Conservation (phyloP, 2,113 vertebrate species). For the Coptodon bakossiorum region DNA sequence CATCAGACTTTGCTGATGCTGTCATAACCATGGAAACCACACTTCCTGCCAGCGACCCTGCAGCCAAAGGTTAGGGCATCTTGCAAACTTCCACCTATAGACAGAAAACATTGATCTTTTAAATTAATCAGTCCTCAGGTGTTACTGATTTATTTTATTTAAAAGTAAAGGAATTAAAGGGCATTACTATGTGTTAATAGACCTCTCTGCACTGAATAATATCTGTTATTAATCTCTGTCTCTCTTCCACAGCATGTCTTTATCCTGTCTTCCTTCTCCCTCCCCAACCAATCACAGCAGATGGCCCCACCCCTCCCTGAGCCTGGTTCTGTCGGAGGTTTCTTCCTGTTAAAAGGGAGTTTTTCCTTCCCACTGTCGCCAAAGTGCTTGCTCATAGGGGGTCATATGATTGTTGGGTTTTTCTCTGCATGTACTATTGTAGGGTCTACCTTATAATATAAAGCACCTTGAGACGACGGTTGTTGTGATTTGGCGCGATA, state of each 20-base stretch:
- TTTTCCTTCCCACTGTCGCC: neutral
- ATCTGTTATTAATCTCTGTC: neutral
- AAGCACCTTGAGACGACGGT: neutral
- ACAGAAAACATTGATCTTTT: neutral
- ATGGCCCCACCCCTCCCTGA: neutral
- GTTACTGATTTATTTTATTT: neutral
- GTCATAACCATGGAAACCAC: constrained; percentile 60
- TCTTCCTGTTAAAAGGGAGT: neutral
- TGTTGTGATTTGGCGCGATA: neutral
- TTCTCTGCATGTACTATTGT: neutral
- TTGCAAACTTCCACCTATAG: constrained; percentile 32
- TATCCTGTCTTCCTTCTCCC: neutral
- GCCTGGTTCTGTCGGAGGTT: rapidly evolving
- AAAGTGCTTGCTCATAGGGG: neutral
- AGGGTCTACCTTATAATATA: neutral
- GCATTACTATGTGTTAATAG: neutral
- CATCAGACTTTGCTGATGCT: neutral
- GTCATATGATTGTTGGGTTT: neutral
- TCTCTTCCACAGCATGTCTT: neutral
- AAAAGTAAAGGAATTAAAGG: neutral
- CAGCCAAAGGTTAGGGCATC: constrained; percentile 55
- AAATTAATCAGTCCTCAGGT: neutral
- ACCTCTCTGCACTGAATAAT: neutral
- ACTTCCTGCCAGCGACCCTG: constrained; percentile 47
- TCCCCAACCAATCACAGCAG: neutral